Percentiles rank a stretch among this genome's conserved stretches.
Conservation (phyloP, 2,113 vertebrate species). For the Elephantulus edwardii region DNA sequence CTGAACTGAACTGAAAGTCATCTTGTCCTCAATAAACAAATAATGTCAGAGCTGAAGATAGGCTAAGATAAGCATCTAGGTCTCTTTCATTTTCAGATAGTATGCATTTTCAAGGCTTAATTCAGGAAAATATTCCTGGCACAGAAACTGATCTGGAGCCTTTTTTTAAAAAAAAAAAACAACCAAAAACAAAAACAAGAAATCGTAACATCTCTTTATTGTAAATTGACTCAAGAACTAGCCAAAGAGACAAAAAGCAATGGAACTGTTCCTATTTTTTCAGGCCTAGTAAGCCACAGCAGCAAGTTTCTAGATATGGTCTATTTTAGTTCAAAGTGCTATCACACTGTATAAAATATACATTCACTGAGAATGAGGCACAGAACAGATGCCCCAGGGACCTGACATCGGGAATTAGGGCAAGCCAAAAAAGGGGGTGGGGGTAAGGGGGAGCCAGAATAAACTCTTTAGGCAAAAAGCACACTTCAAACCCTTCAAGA, state of each 20-base stretch:
- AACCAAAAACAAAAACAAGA: slow-evolving; percentile 11
- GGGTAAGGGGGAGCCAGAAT: background rate
- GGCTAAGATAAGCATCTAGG: background rate
- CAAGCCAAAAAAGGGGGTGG: slow-evolving; percentile 38
- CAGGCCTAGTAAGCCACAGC: slow-evolving; percentile 37
- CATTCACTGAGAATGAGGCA: slow-evolving; percentile 60
- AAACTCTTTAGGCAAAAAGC: slow-evolving; percentile 34
- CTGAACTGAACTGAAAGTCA: slow-evolving; percentile 39
- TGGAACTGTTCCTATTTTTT: slow-evolving; percentile 10
- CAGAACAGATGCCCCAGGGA: slow-evolving; percentile 33
- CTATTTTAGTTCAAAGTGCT: slow-evolving; percentile 78
- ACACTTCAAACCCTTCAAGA: slow-evolving; percentile 55
- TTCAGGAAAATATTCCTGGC: slow-evolving; percentile 33
- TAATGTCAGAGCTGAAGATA: background rate
- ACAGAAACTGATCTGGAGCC: background rate
- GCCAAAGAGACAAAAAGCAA: slow-evolving; percentile 21
- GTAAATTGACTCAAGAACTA: slow-evolving; percentile 34
- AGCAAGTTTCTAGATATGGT: slow-evolving; percentile 53
- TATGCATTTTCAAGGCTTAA: background rate
- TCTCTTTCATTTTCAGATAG: slow-evolving; percentile 23
- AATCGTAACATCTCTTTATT: slow-evolving; percentile 20
- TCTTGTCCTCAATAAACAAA: slow-evolving; percentile 18
- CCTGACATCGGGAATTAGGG: slow-evolving; percentile 58
- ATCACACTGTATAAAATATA: slow-evolving; percentile 73
- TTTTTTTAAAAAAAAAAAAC: no score